Percentiles rank a stretch among this genome's conserved stretches.
Conservation (phyloP, 2,797 vertebrate genomes). For the Corythornis leucogaster region DNA sequence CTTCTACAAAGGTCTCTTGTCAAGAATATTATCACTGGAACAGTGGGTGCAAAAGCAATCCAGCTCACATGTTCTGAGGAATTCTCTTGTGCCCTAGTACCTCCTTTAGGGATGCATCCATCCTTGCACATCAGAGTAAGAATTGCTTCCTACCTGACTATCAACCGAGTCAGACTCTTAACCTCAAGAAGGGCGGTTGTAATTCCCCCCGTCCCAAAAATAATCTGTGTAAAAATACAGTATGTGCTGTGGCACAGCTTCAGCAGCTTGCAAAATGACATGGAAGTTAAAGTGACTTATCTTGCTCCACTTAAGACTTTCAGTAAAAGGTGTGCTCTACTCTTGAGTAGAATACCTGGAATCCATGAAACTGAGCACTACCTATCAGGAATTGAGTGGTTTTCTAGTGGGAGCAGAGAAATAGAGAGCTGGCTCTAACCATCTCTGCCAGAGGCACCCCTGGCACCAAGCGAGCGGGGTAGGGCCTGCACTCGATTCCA, state of each 20-base stretch:
- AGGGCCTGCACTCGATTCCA: not conserved
- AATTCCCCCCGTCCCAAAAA: not conserved
- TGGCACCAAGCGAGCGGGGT: not conserved
- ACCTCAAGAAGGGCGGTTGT: not conserved
- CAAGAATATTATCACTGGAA: not conserved
- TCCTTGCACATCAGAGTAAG: not conserved
- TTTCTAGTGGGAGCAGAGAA: not conserved
- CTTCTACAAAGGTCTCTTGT: not conserved
- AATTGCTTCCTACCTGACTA: not conserved
- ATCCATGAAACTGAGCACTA: not conserved
- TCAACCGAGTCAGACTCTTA: not conserved
- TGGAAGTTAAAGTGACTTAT: not conserved
- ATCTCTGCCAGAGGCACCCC: not conserved
- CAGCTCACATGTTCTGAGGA: not conserved
- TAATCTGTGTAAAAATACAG: no score
- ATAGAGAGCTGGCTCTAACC: fast-evolving
- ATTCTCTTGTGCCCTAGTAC: not conserved
- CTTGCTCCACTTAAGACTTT: not conserved
- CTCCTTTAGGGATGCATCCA: not conserved
- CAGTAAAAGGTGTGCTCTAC: not conserved
- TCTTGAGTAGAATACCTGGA: not conserved
- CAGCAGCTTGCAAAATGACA: not conserved
- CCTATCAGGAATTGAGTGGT: not conserved
- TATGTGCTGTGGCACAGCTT: not conserved
- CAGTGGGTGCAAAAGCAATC: not conserved